Conservation (phyloP, 2,888 invertebrate genomes). For the Microctonus hyperodae region DNA sequence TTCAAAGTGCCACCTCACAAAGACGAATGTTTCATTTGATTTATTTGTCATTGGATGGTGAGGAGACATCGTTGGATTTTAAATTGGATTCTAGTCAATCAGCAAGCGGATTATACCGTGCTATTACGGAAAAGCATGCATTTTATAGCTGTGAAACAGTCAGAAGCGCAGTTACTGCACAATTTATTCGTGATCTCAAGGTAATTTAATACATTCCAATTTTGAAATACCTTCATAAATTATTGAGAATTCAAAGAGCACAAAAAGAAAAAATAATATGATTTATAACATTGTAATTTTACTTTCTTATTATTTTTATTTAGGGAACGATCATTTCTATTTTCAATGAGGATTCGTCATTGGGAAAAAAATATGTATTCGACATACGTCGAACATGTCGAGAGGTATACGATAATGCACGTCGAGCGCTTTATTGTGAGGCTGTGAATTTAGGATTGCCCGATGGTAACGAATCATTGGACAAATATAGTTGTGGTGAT, state of each 20-base stretch:
- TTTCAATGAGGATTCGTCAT: constrained; percentile 86
- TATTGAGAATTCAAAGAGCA: not conserved
- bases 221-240: not conserved
- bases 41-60: constrained; percentile 74
- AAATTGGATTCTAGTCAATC: constrained; percentile 83
- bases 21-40: constrained; percentile 78
- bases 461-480: constrained; percentile 54
- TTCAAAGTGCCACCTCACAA: constrained; percentile 80
- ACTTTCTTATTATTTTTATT: not conserved
- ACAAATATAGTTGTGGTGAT: constrained; percentile 54
- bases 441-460: constrained; percentile 55
- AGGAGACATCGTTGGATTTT: constrained; percentile 75
- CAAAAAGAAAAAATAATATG: not conserved
- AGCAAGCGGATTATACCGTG: constrained; percentile 83
- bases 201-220: constrained; percentile 56
- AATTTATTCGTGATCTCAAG: constrained; percentile 88
- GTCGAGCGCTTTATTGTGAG: constrained; percentile 73
- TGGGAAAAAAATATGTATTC: constrained; percentile 90
- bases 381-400: constrained; percentile 88
- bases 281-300: not conserved
- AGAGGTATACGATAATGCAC: constrained; percentile 88
- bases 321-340: constrained; percentile 88
- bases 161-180: constrained; percentile 84
- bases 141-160: constrained; percentile 94
- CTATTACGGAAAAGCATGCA: constrained; percentile 90